Evolutionary conservation across 2,113 vertebrate species (phyloP).

Genomic region (Arizona elegans): DNA sequence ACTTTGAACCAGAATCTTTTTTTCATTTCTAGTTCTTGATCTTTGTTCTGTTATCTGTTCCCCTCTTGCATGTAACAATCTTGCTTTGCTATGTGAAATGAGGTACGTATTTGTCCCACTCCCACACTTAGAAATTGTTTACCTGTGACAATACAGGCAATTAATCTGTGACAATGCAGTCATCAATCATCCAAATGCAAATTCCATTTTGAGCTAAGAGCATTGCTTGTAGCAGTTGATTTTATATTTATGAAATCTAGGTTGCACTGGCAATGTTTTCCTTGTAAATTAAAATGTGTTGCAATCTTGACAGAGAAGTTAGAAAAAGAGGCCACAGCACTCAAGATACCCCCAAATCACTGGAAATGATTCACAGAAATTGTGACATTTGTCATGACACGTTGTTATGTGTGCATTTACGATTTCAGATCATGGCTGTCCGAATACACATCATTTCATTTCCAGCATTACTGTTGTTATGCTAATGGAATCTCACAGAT

Average conservation of each 20-base stretch:
- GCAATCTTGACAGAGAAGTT: conserved; percentile 18
- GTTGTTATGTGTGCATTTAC: background rate
- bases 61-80: background rate
- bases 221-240: background rate
- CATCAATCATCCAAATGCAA: conserved; percentile 28
- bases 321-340: background rate
- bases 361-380: conserved; percentile 24
- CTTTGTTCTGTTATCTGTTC: background rate
- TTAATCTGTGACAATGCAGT: conserved; percentile 13
- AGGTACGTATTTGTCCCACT: conserved; percentile 20
- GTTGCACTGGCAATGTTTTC: conserved; percentile 4
- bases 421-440: conserved; percentile 14
- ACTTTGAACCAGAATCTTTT: background rate
- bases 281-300: conserved; percentile 22
- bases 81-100: background rate
- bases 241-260: conserved; percentile 20
- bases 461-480: conserved; percentile 26
- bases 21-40: background rate
- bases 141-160: conserved; percentile 15
- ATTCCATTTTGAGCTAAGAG: background rate
- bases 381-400: conserved; percentile 44
- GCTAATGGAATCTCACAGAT: conserved; percentile 48
- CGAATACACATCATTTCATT: conserved; percentile 43
- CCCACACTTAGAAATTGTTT: conserved; percentile 8
- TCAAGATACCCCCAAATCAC: conserved; percentile 44